These are phyloP conservation scores for Notospermus geniculatus DNA, from an alignment of 1,140 invertebrate species.

Conservation along the genomic window DNA sequence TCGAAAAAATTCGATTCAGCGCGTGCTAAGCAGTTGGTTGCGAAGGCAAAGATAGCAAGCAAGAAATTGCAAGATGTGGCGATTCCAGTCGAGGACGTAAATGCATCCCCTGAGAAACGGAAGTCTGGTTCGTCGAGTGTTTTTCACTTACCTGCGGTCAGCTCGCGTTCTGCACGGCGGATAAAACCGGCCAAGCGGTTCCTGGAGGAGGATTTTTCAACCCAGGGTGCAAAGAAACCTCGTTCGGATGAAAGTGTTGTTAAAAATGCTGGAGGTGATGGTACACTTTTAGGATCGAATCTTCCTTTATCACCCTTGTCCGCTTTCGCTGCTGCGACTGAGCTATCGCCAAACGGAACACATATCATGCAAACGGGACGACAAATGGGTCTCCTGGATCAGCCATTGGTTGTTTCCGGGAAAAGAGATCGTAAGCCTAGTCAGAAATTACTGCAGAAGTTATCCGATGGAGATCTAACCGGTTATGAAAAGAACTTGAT, in stretches of 20 bases:
- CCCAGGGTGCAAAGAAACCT: constrained; percentile 20
- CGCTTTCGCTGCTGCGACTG: not conserved
- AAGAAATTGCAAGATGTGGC: constrained; percentile 5
- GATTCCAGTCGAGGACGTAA: not conserved
- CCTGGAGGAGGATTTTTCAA: constrained; percentile 63
- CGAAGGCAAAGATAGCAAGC: constrained; percentile 34
- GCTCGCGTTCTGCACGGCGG: constrained; percentile 82
- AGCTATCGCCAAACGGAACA: constrained; percentile 4
- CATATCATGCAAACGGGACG: constrained; percentile 7
- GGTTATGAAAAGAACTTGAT: not conserved
- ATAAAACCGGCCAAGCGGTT: constrained; percentile 87
- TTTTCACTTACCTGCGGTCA: constrained; percentile 70
- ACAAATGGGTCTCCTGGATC: constrained; percentile 44
- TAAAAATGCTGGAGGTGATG: constrained; percentile 12
- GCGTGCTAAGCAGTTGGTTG: constrained; percentile 21
- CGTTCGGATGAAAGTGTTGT: not conserved
- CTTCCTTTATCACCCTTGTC: not conserved
- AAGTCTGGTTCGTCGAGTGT: constrained; percentile 2
- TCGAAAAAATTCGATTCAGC: constrained; percentile 11
- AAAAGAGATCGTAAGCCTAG: constrained; percentile 52
- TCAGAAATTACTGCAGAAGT: constrained; percentile 40
- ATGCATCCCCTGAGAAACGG: constrained; percentile 5
- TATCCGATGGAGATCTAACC: constrained; percentile 26
- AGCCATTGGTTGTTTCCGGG: constrained; percentile 50
- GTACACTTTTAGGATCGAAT: constrained; percentile 8